Percentiles rank a stretch among this genome's conserved stretches.
phyloP scores from a whole-genome alignment of 2,888 invertebrate species.

The Diaphora mendica region DNA sequence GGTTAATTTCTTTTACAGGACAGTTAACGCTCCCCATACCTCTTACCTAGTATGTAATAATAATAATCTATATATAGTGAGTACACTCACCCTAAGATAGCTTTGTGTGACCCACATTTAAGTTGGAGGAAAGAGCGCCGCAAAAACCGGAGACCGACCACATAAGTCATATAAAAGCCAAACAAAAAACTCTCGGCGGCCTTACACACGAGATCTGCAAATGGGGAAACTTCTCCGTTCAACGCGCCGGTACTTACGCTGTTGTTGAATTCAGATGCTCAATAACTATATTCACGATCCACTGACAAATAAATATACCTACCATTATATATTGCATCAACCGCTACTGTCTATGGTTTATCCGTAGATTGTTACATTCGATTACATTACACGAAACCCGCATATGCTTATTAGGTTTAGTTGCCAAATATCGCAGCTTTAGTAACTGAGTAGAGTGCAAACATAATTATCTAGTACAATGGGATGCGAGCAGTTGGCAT shows the following conservation, averaged over 20 bases:
- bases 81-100: neutral
- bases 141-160: conserved; percentile 44
- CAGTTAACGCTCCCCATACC: neutral
- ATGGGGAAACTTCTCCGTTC: conserved; percentile 20
- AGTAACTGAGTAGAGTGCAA: conserved; percentile 25
- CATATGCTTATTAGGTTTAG: conserved; percentile 18
- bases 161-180: conserved; percentile 42
- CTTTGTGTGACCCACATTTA: conserved; percentile 34
- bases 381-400: conserved; percentile 1
- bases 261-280: conserved; percentile 7
- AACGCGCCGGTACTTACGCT: neutral
- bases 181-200: conserved; percentile 38
- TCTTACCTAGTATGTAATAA: conserved; percentile 11
- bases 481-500: conserved; percentile 34
- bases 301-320: conserved; percentile 8
- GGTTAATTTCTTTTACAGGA: neutral
- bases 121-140: conserved; percentile 28
- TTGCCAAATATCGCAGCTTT: conserved; percentile 26
- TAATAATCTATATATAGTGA: conserved; percentile 21
- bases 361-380: conserved; percentile 7
- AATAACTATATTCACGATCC: conserved; percentile 8
- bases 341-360: neutral
- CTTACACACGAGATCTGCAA: conserved; percentile 29
- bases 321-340: conserved; percentile 4
- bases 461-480: conserved; percentile 37